These are phyloP conservation scores for Acanthoscelides obtectus DNA, from an alignment of 2,888 invertebrate species.

Conservation along the genomic window DNA sequence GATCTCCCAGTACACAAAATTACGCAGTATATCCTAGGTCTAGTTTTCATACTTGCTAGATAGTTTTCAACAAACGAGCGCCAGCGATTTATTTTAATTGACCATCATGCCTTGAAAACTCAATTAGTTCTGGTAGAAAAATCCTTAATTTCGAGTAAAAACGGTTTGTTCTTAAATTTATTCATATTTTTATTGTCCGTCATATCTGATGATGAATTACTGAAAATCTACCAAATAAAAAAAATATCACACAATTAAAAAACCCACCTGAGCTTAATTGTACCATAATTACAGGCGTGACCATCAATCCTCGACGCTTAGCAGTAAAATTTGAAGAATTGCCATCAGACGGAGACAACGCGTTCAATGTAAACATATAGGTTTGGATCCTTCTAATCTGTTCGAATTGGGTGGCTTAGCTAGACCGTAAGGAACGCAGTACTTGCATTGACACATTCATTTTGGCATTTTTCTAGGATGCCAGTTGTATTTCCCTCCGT, in stretches of 20 bases:
- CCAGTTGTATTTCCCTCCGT: too few species aligned
- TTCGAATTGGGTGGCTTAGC: too few species aligned
- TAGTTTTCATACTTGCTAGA: not conserved
- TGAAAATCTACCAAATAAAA: not conserved
- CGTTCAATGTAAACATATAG: too few species aligned
- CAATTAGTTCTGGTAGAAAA: not conserved
- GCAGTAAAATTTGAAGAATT: not conserved
- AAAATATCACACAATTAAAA: not conserved
- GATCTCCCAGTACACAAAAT: too few species aligned
- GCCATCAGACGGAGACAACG: not conserved
- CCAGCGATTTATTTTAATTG: not conserved
- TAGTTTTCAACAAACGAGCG: not conserved
- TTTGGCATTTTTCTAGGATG: too few species aligned
- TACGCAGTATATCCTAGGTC: not conserved
- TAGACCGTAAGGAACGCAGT: too few species aligned
- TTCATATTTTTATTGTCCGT: not conserved
- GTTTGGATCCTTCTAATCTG: too few species aligned
- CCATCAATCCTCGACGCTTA: not conserved
- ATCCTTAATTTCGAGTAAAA: not conserved
- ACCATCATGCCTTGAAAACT: not conserved
- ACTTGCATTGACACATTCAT: too few species aligned
- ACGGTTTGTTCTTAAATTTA: not conserved
- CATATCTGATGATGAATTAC: not conserved
- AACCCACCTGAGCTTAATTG: not conserved
- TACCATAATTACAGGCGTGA: not conserved